Percentiles rank a stretch among this genome's conserved stretches.
phyloP scores from a whole-genome alignment of 2,888 invertebrate species.

The Drepanosiphum platanoidis region DNA sequence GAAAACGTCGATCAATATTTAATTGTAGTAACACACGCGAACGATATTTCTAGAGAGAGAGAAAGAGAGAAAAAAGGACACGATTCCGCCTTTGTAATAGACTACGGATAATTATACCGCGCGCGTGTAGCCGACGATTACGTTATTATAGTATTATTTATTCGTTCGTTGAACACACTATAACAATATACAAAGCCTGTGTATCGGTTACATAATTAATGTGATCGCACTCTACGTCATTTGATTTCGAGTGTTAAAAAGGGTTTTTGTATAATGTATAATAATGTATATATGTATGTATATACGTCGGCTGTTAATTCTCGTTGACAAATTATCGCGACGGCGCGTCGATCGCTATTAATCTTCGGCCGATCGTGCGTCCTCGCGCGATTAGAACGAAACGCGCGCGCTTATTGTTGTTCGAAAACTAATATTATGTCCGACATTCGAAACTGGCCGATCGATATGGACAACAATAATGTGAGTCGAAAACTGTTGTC shows the following conservation, averaged over 20 bases:
- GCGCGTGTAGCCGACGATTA: too few species aligned
- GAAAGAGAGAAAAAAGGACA: too few species aligned
- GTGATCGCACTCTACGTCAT: neutral
- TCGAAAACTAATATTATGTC: neutral
- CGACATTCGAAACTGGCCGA: neutral
- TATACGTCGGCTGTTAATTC: neutral
- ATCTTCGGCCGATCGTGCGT: neutral
- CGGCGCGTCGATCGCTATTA: neutral
- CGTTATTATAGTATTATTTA: neutral
- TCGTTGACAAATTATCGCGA: constrained; percentile 19
- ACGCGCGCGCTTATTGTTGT: neutral
- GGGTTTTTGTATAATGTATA: neutral
- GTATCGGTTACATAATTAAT: constrained; percentile 1
- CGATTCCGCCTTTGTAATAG: too few species aligned
- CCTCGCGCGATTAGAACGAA: neutral
- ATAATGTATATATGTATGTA: too few species aligned
- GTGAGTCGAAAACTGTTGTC: too few species aligned
- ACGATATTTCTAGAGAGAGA: too few species aligned
- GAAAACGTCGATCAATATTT: too few species aligned
- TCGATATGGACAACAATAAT: neutral
- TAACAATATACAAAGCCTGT: neutral
- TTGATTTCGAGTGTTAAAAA: neutral
- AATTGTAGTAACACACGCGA: too few species aligned
- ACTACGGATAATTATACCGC: too few species aligned
- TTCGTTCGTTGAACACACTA: neutral